Evolutionary conservation across 2,888 invertebrate species (phyloP).

Genomic region (Podotricha telesiphe): DNA sequence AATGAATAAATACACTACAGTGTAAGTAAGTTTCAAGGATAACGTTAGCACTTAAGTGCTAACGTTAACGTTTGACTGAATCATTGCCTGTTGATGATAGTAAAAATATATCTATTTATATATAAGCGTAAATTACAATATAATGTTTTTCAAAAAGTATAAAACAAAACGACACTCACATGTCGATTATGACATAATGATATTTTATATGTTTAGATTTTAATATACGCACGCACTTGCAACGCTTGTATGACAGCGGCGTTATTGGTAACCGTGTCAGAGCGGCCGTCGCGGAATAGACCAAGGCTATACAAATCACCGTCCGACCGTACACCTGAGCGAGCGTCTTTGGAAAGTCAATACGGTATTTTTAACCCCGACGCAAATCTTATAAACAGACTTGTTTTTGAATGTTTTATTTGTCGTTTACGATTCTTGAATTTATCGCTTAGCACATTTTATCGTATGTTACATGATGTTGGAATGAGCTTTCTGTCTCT

Average conservation of each 20-base stretch:
- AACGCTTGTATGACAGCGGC: slow-evolving; percentile 21
- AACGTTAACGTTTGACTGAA: no score
- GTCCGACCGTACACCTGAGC: slow-evolving; percentile 42
- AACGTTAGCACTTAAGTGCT: no score
- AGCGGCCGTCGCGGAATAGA: slow-evolving; percentile 77
- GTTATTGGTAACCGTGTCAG: slow-evolving; percentile 68
- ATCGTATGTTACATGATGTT: not conserved
- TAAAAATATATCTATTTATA: not conserved
- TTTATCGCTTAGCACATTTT: slow-evolving; percentile 16
- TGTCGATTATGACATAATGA: slow-evolving; percentile 13
- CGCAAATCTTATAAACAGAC: slow-evolving; percentile 29
- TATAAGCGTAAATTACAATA: not conserved
- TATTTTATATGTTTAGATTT: not conserved
- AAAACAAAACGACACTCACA: not conserved
- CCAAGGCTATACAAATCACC: slow-evolving; percentile 75
- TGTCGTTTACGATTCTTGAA: slow-evolving; percentile 24
- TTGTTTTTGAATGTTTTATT: slow-evolving; percentile 22
- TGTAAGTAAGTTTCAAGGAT: no score
- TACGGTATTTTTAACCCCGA: slow-evolving; percentile 35
- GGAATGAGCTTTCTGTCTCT: not conserved
- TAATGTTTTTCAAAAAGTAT: not conserved
- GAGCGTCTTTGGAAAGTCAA: slow-evolving; percentile 38
- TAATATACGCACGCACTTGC: slow-evolving; percentile 12
- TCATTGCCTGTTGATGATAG: not conserved
- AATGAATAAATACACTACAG: no score